phyloP scores from a whole-genome alignment of 2,888 invertebrate genomes.

The Lampropteryx suffumata region DNA sequence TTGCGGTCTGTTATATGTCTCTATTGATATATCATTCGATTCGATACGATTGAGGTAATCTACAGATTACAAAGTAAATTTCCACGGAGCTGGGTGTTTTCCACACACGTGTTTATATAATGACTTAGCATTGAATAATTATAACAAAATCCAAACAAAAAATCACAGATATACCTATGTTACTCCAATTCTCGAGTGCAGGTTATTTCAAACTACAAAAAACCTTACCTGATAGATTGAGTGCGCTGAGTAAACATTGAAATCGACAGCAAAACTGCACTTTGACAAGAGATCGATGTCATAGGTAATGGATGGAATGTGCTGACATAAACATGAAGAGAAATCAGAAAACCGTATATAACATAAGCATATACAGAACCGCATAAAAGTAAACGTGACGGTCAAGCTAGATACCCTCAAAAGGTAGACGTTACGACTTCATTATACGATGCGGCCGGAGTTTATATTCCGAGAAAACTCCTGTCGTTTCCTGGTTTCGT shows the following conservation, averaged over 20 bases:
- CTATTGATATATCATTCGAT: slow-evolving; percentile 31
- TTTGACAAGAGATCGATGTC: too few species aligned
- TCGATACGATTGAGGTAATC: slow-evolving; percentile 41
- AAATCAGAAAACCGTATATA: slow-evolving; percentile 14
- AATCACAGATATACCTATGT: slow-evolving; percentile 28
- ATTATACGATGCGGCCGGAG: slow-evolving; percentile 46
- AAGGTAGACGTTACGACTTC: slow-evolving; percentile 51
- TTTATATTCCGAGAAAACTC: slow-evolving; percentile 53
- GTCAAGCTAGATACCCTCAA: slow-evolving; percentile 24
- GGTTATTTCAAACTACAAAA: too few species aligned
- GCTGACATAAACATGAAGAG: slow-evolving; percentile 4
- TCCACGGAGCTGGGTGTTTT: slow-evolving; percentile 40
- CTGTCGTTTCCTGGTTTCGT: slow-evolving; percentile 63
- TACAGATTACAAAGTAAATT: slow-evolving; percentile 42
- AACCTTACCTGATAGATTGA: too few species aligned
- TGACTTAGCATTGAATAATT: slow-evolving; percentile 40
- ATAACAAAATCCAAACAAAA: slow-evolving; percentile 31
- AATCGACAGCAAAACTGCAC: too few species aligned
- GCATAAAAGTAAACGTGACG: slow-evolving; percentile 15
- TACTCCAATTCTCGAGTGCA: too few species aligned
- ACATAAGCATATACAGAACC: too few species aligned
- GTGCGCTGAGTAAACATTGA: too few species aligned
- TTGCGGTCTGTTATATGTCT: slow-evolving; percentile 39
- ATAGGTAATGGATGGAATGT: background rate
- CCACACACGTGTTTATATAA: slow-evolving; percentile 37